Evolutionary conservation across 2,888 invertebrate genomes (phyloP).

Genomic region (Cephus spinipes): DNA sequence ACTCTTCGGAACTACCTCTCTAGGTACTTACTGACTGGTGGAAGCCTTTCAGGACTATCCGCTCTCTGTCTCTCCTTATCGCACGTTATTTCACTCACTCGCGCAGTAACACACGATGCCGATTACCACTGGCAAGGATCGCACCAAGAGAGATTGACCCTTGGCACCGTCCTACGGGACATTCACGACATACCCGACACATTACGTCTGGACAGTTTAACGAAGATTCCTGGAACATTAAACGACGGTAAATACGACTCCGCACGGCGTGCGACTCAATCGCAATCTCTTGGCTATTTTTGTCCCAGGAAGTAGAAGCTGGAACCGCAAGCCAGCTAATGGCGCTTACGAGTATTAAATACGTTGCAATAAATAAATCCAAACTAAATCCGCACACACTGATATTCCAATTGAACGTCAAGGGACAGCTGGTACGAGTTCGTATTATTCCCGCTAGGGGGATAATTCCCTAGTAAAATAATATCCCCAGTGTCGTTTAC

Average conservation of each 20-base stretch:
- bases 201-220: not conserved
- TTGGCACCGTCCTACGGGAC: not conserved
- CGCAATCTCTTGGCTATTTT: not conserved
- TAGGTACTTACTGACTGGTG: not conserved
- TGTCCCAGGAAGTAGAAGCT: not conserved
- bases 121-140: not conserved
- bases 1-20: conserved; percentile 19
- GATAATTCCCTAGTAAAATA: not conserved
- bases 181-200: not conserved
- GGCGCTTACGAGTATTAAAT: not conserved
- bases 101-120: not conserved
- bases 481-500: not conserved
- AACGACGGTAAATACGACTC: not conserved
- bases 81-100: not conserved
- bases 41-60: not conserved
- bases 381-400: not conserved
- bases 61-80: not conserved
- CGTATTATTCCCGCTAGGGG: not conserved
- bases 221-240: not conserved
- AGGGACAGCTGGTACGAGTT: not conserved
- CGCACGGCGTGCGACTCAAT: not conserved
- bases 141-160: not conserved
- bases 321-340: not conserved
- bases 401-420: not conserved
- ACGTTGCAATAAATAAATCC: not conserved